phyloP scores from a whole-genome alignment of 2,888 invertebrate genomes.

The Steromphala cineraria region DNA sequence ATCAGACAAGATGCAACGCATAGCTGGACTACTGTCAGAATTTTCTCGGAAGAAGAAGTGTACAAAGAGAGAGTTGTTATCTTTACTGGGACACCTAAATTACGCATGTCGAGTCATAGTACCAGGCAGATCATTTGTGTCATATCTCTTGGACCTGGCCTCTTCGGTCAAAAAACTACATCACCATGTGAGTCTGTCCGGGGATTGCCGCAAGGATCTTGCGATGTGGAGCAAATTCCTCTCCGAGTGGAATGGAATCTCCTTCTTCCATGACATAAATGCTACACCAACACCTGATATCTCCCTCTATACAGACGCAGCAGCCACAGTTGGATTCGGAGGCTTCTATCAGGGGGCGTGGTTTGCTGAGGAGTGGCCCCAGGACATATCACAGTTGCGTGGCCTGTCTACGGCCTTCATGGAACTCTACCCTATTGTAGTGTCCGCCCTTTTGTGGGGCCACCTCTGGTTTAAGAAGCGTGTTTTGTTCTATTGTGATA shows the following conservation, averaged over 20 bases:
- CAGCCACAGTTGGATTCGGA: background rate
- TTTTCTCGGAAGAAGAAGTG: constrained; percentile 15
- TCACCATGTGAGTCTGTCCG: background rate
- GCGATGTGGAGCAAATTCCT: background rate
- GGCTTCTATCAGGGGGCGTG: background rate
- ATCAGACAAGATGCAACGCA: constrained; percentile 15
- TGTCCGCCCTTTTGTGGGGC: background rate
- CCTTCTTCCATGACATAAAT: background rate
- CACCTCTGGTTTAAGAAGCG: background rate
- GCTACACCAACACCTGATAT: background rate
- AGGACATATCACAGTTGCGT: background rate
- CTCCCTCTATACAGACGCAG: too few relatives aligned
- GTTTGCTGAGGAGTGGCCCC: background rate
- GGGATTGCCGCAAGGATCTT: background rate
- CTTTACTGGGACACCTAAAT: background rate
- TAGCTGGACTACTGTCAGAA: background rate
- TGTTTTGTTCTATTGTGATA: background rate
- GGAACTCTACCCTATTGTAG: background rate
- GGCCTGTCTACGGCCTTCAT: background rate
- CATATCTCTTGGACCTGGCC: background rate
- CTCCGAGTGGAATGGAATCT: background rate
- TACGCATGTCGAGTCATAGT: background rate
- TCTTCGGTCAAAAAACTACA: background rate
- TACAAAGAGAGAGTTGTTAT: background rate
- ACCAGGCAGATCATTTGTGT: background rate